Base-by-base conservation (phyloP, 2,888 invertebrate species). In the Nebria brevicollis region DNA sequence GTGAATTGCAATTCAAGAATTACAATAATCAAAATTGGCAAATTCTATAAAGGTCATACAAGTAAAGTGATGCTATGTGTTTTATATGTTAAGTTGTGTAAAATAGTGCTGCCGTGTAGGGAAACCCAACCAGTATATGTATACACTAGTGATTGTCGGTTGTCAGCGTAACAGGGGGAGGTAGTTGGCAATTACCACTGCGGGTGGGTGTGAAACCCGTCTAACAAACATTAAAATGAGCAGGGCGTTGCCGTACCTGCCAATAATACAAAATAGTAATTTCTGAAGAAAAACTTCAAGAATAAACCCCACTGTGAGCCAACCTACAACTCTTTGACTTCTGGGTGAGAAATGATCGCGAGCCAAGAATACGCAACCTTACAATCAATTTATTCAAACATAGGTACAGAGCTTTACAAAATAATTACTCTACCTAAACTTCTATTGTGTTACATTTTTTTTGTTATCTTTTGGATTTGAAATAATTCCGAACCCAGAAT, bases 131-230 rank as follows among this genome's bases (percentile, higher is more conserved):
- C 74, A 25, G 25, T 64, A 25, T 1, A 20, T 20, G 20, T 20
- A 20, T 20, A 20, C 20, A 66, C 25, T 11, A n/a, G 34, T 66
- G 66, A 76, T 76, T 66, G 75, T 11, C 15, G 75, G 75, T 76
- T 76, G 75, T 76, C 77, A 77, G 43, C 73, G 64, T 65, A 43
- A 15, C 41, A 34, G 78, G 73, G 78, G 77, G 70, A 25, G 70
- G 73, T 64, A 65, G 77, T 72, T 73, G 64, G 78, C 72, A 78
- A 78, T 78, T 78, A 78, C 73, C 78, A 41, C 78, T 41, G 41
- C 78, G 78, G 78, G 78, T 78, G 78, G 78, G 78, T 78, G 78
- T 65, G 78, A 78, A 78, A 70, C 70, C 25, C 70, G 54, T 70
- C 68, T 25, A 15, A 68, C 68, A 68, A 15, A 68, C n/a, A 15